Evolutionary conservation across 2,888 invertebrate species (phyloP).

Genomic region (Agapostemon virescens): DNA sequence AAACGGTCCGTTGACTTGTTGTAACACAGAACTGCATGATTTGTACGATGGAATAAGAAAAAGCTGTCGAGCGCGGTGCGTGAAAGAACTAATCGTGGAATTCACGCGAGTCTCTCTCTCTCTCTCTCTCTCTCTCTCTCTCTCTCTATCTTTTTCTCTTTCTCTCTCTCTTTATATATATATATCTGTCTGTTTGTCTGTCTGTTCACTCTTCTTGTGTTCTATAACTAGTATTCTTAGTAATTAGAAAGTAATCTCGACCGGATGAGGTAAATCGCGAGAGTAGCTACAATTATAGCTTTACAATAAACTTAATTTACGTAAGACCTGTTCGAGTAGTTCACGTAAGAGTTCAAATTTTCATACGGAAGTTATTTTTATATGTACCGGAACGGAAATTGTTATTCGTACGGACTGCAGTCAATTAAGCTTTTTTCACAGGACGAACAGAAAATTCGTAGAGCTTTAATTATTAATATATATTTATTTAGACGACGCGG

Average conservation of each 20-base stretch:
- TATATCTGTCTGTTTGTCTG: background rate
- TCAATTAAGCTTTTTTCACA: slow-evolving; percentile 25
- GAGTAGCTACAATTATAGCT: background rate
- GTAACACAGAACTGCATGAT: slow-evolving; percentile 58
- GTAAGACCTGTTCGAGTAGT: background rate
- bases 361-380: background rate
- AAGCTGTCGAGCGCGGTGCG: slow-evolving; percentile 21
- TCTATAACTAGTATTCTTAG: slow-evolving; percentile 3
- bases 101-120: slow-evolving; percentile 6
- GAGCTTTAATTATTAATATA: slow-evolving; percentile 6
- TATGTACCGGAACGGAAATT: slow-evolving; percentile 3
- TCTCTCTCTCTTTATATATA: background rate
- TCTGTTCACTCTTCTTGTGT: background rate
- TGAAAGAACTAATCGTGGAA: background rate
- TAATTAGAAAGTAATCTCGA: slow-evolving; percentile 3
- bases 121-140: background rate
- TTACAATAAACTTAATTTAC: background rate
- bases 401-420: slow-evolving; percentile 4
- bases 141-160: background rate
- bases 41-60: slow-evolving; percentile 38
- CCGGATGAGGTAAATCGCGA: background rate
- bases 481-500: background rate
- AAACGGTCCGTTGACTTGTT: slow-evolving; percentile 44
- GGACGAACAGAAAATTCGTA: background rate
- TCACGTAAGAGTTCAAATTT: background rate